Percentiles rank a stretch among this genome's conserved stretches.
phyloP scores from a whole-genome alignment of 53 echinoderm and acorn worm genomes.

The Paelopatides confundens region DNA sequence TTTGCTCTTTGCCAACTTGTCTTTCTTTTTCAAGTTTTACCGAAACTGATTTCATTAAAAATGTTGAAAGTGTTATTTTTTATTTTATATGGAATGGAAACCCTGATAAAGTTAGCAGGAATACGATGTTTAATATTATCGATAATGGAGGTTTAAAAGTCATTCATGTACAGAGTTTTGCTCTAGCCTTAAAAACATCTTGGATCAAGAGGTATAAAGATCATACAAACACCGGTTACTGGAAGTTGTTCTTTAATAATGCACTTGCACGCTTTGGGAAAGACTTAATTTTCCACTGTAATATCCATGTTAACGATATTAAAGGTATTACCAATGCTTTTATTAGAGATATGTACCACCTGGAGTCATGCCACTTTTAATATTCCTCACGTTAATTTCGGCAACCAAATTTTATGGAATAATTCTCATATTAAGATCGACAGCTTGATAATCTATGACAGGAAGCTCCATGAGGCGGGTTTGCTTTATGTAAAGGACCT shows the following conservation, averaged over 20 bases:
- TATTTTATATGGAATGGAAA: neutral
- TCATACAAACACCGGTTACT: neutral
- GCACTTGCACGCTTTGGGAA: neutral
- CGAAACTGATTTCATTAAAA: neutral
- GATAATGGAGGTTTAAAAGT: neutral
- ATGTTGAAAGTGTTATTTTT: neutral
- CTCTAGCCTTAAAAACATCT: neutral
- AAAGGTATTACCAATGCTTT: neutral
- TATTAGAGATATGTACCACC: neutral
- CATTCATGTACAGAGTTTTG: no score
- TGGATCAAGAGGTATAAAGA: neutral
- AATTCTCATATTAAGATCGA: constrained; percentile 6
- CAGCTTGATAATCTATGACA: neutral
- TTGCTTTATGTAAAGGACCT: neutral
- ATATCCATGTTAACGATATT: neutral
- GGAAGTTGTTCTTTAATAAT: neutral
- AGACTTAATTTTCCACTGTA: neutral
- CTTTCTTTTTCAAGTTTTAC: constrained; percentile 2
- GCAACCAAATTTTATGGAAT: neutral
- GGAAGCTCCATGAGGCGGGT: no score
- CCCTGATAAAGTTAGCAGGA: neutral
- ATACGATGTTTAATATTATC: neutral
- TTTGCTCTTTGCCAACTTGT: neutral
- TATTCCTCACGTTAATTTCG: neutral
- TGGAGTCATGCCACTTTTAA: neutral